phyloP scores from a whole-genome alignment of 2,888 invertebrate species.

The Trichopria drosophilae region DNA sequence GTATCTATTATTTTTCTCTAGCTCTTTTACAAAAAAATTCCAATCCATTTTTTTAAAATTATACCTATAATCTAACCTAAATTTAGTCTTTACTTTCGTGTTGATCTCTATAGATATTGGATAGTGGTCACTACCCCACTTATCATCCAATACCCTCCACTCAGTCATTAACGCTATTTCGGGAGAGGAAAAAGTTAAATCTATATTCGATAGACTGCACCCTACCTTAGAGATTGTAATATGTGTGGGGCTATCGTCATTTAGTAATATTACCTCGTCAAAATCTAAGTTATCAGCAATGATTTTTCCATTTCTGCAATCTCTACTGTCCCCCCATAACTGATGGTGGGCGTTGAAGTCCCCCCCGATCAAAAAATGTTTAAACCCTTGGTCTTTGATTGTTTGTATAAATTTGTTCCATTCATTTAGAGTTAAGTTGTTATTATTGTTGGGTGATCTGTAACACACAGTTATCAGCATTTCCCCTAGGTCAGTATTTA shows the following conservation, averaged over 20 bases:
- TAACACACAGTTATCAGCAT: constrained; percentile 16
- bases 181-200: constrained; percentile 21
- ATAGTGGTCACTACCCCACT: constrained; percentile 28
- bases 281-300: constrained; percentile 10
- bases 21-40: not conserved
- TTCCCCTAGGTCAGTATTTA: constrained; percentile 8
- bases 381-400: not conserved
- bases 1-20: not conserved
- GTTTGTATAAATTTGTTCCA: not conserved
- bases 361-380: constrained; percentile 4
- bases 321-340: constrained; percentile 10
- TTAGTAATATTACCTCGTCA: constrained; percentile 11
- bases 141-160: constrained; percentile 20
- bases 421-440: not conserved
- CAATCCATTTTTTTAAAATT: constrained; percentile 16
- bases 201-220: constrained; percentile 22
- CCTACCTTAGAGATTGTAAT: not conserved
- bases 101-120: constrained; percentile 23
- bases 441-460: constrained; percentile 3
- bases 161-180: constrained; percentile 5
- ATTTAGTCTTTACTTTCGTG: not conserved
- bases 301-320: constrained; percentile 11
- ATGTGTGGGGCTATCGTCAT: constrained; percentile 17
- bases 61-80: constrained; percentile 17
- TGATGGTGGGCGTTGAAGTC: constrained; percentile 26